Conservation (phyloP, 1,140 invertebrate genomes). For the Micrasema minimum region DNA sequence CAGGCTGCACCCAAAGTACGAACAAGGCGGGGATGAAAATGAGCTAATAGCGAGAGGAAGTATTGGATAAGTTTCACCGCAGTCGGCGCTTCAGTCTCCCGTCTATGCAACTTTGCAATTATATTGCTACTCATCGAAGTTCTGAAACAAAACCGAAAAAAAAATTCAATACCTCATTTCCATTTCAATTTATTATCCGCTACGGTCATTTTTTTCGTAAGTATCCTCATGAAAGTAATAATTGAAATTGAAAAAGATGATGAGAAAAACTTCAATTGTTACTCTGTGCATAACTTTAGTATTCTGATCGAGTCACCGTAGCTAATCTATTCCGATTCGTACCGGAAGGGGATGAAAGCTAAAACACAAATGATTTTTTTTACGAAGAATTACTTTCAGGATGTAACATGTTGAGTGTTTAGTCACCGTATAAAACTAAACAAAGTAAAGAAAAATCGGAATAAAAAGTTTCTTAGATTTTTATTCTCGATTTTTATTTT, state of each 20-base stretch:
- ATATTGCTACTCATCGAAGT: slow-evolving; percentile 3
- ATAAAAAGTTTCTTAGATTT: too few species aligned
- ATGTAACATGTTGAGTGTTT: too few species aligned
- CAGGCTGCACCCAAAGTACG: neutral
- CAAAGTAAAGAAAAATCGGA: too few species aligned
- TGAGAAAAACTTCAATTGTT: too few species aligned
- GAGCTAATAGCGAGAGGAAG: slow-evolving; percentile 44
- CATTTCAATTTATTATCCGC: too few species aligned
- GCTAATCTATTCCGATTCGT: neutral
- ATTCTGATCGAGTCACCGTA: neutral
- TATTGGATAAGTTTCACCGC: slow-evolving; percentile 46
- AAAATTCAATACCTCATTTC: neutral
- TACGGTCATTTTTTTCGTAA: too few species aligned
- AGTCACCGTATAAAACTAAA: too few species aligned
- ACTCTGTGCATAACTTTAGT: neutral
- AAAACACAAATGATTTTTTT: too few species aligned
- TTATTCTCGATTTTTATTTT: too few species aligned
- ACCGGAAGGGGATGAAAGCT: neutral
- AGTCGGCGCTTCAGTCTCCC: neutral
- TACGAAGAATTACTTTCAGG: too few species aligned
- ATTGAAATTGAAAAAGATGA: too few species aligned
- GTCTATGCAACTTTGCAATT: slow-evolving; percentile 13
- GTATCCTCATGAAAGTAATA: too few species aligned
- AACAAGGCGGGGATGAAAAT: slow-evolving; percentile 41
- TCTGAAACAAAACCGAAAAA: neutral